phyloP scores from a whole-genome alignment of 2,113 vertebrate species.

The Copsychus sechellarum region DNA sequence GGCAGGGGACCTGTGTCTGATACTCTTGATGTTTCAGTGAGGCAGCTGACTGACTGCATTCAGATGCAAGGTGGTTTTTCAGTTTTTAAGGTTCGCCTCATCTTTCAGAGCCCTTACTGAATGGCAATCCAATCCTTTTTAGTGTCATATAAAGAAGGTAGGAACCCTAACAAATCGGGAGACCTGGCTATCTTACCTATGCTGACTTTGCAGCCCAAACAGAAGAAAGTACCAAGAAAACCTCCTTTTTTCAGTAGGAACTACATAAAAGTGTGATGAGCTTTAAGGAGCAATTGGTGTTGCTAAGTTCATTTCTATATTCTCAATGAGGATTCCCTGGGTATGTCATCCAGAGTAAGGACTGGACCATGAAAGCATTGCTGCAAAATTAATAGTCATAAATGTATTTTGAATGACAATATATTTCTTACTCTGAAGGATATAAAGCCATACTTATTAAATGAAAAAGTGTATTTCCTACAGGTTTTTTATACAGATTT shows the following conservation, averaged over 20 bases:
- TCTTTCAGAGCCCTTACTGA: background rate
- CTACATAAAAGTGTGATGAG: background rate
- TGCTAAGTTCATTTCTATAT: background rate
- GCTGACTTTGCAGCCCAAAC: background rate
- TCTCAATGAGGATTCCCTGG: background rate
- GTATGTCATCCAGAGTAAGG: background rate
- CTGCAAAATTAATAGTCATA: background rate
- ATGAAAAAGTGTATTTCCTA: background rate
- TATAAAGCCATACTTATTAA: background rate
- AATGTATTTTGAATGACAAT: background rate
- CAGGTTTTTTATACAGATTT: background rate
- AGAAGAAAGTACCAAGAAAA: background rate
- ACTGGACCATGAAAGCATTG: background rate
- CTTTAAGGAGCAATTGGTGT: background rate
- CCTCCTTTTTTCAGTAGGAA: background rate
- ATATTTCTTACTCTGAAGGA: background rate
- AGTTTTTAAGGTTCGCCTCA: background rate
- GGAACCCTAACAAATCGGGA: background rate
- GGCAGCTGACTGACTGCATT: background rate
- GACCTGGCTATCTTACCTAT: background rate
- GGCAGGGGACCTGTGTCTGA: slow-evolving; percentile 5
- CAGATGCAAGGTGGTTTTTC: background rate
- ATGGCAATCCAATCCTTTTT: background rate
- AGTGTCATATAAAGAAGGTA: background rate
- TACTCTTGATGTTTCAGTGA: background rate